phyloP scores from a whole-genome alignment of 2,888 invertebrate species.

The Platypus cylindrus region DNA sequence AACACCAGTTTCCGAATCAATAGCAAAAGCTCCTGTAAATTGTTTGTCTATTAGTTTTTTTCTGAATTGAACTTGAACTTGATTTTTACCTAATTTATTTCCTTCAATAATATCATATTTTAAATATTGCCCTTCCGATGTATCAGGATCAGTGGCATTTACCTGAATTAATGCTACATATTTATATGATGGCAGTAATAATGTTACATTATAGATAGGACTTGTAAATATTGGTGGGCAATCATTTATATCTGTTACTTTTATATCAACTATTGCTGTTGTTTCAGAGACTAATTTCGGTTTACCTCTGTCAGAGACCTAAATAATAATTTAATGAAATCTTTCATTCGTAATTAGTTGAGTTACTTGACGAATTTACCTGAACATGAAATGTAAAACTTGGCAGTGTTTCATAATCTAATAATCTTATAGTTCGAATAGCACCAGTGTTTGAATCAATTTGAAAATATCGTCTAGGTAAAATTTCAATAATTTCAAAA shows the following conservation, averaged over 20 bases:
- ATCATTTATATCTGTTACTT: constrained; percentile 75
- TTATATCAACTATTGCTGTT: constrained; percentile 66
- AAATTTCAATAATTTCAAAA: constrained; percentile 72
- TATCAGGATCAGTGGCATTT: constrained; percentile 66
- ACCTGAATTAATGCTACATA: constrained; percentile 61
- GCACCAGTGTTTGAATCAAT: constrained; percentile 74
- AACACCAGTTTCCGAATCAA: constrained; percentile 53
- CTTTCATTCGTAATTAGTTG: too few relatives aligned
- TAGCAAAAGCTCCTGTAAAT: constrained; percentile 45
- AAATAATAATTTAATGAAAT: too few relatives aligned
- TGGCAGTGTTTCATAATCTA: constrained; percentile 67
- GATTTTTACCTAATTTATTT: constrained; percentile 41
- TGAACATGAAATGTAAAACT: constrained; percentile 71
- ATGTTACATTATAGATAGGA: constrained; percentile 57
- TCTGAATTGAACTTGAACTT: background rate
- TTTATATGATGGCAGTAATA: constrained; percentile 70
- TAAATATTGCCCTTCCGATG: constrained; percentile 33
- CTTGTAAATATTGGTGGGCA: constrained; percentile 72
- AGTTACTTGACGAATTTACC: constrained; percentile 35
- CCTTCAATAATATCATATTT: constrained; percentile 75
- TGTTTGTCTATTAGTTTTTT: background rate
- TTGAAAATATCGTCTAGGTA: constrained; percentile 66
- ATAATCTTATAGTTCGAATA: constrained; percentile 55
- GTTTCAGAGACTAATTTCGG: constrained; percentile 70
- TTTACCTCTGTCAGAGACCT: constrained; percentile 67